A percentile compares a stretch with the other conserved stretches of the same genome.
Conservation (phyloP, 2,888 invertebrate genomes). For the Tenodera sinensis region DNA sequence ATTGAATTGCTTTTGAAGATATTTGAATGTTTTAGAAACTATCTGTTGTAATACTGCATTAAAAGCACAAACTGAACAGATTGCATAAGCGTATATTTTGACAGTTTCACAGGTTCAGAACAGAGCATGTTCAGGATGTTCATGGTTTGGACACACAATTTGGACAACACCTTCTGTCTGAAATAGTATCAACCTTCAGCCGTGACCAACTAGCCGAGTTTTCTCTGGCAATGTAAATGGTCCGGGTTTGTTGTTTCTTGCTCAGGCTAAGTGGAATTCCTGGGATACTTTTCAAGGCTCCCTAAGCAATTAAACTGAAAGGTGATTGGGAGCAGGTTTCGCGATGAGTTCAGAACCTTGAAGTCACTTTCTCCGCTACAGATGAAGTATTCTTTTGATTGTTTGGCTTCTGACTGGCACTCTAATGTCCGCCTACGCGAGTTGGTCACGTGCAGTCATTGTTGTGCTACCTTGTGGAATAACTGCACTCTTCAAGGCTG, state of each 20-base stretch:
- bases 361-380: neutral
- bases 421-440: neutral
- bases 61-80: too few relatives aligned
- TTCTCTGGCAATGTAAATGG: too few relatives aligned
- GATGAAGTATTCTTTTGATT: neutral
- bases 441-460: neutral
- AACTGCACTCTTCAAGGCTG: neutral
- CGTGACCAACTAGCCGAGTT: too few relatives aligned
- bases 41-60: too few relatives aligned
- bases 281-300: neutral
- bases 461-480: neutral
- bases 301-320: neutral
- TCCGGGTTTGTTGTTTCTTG: neutral
- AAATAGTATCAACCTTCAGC: too few relatives aligned
- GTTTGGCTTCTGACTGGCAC: neutral
- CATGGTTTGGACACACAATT: too few relatives aligned
- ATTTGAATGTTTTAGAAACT: too few relatives aligned
- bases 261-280: neutral
- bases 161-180: too few relatives aligned
- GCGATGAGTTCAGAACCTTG: neutral
- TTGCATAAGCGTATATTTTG: too few relatives aligned
- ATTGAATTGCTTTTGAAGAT: too few relatives aligned
- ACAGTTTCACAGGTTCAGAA: too few relatives aligned
- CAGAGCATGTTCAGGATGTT: too few relatives aligned
- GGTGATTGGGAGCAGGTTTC: neutral